Percentiles rank a stretch among this genome's conserved stretches.
These are phyloP conservation scores for Andricus quercusramuli DNA, from an alignment of 2,888 invertebrate species.

Conservation along the genomic window DNA sequence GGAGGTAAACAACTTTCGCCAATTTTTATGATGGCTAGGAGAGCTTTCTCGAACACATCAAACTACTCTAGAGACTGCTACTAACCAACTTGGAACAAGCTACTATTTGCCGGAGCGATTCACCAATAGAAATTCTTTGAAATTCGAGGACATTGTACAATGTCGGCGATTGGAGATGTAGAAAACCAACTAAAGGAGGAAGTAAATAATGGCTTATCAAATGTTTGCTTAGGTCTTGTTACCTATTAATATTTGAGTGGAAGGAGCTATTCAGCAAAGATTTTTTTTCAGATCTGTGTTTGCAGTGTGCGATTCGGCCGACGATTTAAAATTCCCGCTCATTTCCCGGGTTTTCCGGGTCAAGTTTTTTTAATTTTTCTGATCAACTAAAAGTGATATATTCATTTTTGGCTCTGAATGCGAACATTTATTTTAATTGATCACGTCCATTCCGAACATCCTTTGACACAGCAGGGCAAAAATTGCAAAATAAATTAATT, in stretches of 20 bases:
- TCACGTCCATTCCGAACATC: no score
- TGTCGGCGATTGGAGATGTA: neutral
- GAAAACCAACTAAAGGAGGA: neutral
- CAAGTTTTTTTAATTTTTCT: no score
- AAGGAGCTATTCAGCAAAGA: neutral
- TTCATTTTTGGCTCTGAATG: no score
- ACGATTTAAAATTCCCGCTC: no score
- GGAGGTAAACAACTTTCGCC: conserved; percentile 1
- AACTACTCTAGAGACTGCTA: neutral
- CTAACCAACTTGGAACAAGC: neutral
- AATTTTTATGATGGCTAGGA: neutral
- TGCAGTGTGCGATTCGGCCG: no score
- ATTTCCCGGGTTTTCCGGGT: no score
- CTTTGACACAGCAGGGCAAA: no score
- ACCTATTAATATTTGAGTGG: neutral
- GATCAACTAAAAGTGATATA: no score
- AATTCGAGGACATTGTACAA: neutral
- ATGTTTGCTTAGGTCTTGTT: neutral
- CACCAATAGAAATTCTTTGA: neutral
- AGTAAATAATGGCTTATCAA: neutral
- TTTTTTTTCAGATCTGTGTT: neutral
- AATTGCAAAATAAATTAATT: no score
- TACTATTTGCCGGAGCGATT: neutral
- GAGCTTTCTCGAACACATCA: neutral
- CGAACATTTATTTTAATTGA: no score